These are phyloP conservation scores for Eilema caniola DNA, from an alignment of 2,888 invertebrate species.

Conservation along the genomic window DNA sequence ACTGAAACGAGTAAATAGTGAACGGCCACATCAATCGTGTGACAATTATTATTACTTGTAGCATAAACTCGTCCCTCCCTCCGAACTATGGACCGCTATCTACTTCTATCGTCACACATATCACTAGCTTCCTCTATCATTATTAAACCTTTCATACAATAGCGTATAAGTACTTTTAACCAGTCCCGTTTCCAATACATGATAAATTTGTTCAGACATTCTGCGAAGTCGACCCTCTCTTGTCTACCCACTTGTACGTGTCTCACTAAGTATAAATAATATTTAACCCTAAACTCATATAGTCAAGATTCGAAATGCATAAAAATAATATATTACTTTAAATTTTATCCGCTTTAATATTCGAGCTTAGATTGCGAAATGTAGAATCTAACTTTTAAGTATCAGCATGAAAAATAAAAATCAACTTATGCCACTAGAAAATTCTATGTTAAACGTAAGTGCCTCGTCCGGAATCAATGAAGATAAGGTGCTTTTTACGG, in stretches of 20 bases:
- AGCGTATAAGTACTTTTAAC: no score
- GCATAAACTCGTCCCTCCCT: no score
- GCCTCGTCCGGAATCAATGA: slow-evolving; percentile 42
- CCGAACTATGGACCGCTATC: no score
- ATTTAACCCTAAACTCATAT: not conserved
- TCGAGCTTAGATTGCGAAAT: not conserved
- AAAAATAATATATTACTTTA: not conserved
- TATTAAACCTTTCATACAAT: not conserved
- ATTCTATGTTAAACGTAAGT: slow-evolving; percentile 36
- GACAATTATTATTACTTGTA: no score
- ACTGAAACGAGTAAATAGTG: not conserved
- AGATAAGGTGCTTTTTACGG: slow-evolving; percentile 40
- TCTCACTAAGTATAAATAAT: not conserved
- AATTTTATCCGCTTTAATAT: no score
- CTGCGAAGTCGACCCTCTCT: no score
- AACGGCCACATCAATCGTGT: not conserved
- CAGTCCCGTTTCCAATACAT: not conserved
- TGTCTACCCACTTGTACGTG: not conserved
- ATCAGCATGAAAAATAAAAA: slow-evolving; percentile 32
- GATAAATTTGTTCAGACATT: no score
- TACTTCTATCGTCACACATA: no score
- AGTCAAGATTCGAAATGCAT: not conserved
- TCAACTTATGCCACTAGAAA: slow-evolving; percentile 22
- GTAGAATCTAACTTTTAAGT: not conserved
- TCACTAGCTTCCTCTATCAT: no score